These are phyloP conservation scores for Emmelina monodactyla DNA, from an alignment of 2,888 invertebrate genomes.

Conservation along the genomic window DNA sequence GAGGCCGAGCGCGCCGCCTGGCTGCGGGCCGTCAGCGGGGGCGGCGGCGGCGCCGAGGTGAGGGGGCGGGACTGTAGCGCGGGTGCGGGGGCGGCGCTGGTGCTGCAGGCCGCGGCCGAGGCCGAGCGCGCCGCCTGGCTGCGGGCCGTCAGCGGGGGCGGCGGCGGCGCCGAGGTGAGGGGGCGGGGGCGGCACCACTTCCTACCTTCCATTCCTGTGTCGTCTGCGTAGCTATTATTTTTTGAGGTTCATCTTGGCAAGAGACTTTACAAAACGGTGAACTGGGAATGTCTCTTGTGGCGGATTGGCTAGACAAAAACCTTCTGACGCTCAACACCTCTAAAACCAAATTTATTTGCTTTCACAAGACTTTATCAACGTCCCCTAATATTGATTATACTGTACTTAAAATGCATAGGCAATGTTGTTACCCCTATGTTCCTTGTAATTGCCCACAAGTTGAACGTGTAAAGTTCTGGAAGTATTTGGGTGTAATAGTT, in stretches of 20 bases:
- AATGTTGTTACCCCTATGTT: too few species aligned
- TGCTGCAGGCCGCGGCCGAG: background rate
- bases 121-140: background rate
- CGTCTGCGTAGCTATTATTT: too few species aligned
- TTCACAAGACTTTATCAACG: slow-evolving; percentile 1
- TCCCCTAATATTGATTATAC: background rate
- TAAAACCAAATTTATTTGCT: slow-evolving; percentile 1
- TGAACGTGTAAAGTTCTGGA: background rate
- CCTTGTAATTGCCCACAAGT: background rate
- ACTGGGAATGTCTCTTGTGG: background rate
- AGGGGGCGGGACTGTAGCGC: too few species aligned
- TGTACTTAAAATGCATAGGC: too few species aligned
- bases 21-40: background rate
- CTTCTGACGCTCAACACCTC: background rate
- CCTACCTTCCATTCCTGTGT: too few species aligned
- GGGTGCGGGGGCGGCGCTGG: background rate
- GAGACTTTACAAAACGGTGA: too few species aligned
- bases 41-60: background rate
- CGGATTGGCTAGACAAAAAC: slow-evolving; percentile 1
- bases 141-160: background rate
- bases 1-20: background rate
- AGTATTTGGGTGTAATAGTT: background rate
- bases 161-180: background rate
- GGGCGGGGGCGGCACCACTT: background rate
- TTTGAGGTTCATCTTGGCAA: too few species aligned